Evolutionary conservation across 2,113 vertebrate species (phyloP).

Genomic region (Kobus ellipsiprymnus): DNA sequence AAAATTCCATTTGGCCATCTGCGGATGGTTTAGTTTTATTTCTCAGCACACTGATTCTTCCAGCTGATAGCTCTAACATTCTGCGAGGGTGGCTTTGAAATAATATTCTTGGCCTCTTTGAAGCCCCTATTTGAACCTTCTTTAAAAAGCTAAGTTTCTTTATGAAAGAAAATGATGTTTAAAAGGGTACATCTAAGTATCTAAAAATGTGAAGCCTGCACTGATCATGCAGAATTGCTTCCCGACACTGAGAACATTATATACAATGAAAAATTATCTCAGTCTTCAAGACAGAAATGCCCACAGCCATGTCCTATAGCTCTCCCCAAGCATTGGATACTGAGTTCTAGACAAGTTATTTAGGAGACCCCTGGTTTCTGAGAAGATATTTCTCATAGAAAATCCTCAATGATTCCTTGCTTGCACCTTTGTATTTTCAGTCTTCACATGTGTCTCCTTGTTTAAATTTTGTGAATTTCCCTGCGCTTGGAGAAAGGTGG

Average conservation of each 20-base stretch:
- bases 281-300: constrained; percentile 28
- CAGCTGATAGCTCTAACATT: constrained; percentile 35
- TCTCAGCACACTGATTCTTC: constrained; percentile 54
- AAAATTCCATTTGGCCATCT: constrained; percentile 64
- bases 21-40: constrained; percentile 55
- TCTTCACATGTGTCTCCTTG: not conserved
- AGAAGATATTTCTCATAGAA: not conserved
- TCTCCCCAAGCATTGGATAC: not conserved
- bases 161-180: constrained; percentile 65
- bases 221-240: constrained; percentile 49
- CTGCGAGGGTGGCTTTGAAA: constrained; percentile 62
- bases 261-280: constrained; percentile 46
- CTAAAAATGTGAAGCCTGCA: constrained; percentile 60
- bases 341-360: not conserved
- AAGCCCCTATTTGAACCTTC: constrained; percentile 65
- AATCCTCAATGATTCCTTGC: not conserved
- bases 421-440: not conserved
- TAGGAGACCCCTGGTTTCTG: not conserved
- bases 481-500: not conserved
- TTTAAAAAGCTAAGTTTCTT: constrained; percentile 55
- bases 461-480: not conserved
- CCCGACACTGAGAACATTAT: constrained; percentile 28
- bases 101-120: constrained; percentile 65
- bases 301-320: not conserved
- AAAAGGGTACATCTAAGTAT: constrained; percentile 57